Base-by-base conservation (phyloP, 2,113 vertebrate genomes). In the Embiotoca jacksoni region DNA sequence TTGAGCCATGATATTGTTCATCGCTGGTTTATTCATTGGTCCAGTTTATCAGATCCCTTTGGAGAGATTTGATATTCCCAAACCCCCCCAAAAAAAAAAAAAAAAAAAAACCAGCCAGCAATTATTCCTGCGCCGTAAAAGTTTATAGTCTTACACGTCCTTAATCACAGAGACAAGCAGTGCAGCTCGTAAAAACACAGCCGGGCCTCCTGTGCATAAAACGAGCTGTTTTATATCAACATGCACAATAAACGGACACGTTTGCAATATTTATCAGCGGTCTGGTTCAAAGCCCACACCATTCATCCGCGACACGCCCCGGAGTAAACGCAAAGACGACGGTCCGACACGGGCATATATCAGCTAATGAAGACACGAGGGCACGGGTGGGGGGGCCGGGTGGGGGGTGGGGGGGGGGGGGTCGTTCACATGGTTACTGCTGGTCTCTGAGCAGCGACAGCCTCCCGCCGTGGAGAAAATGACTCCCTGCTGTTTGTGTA, bases 111-210 rank as follows among this genome's bases (percentile, higher is more conserved):
- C 86, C 82, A 88, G 84, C 65, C 70, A 1, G 76, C 70, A 82
- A 90, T 91, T 91, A 91, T 89, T 91, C 67, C 57, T 75, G 47
- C 4, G 81, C 79, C 83, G 86, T 91, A 89, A 92, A 92, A 80
- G 47, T 93, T 94, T 92, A 92, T 85, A 59, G 77, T 72, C 73
- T 37, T 46, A 82, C 68, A 73, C 64, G 70, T 82, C 83, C 56
- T 86, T 91, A 89, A 93, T 90, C 90, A 87, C 69, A 81, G 78
- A 76, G 75, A 90, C 83, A 67, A 92, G 83, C 65, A 61, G 76
- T 60, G 80, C 44, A 37, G 78, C 80, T 91, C 61, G 61, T 93
- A 91, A 93, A 92, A 75, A 36, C 52, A 23, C 57, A 60, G 62
- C 23, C 4, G 62, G 68, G 33, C 50, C 71, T 78, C 37, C 72